Percentiles rank a stretch among this genome's conserved stretches.
Conservation (phyloP, 2,113 vertebrate genomes). For the Haemorhous mexicanus region DNA sequence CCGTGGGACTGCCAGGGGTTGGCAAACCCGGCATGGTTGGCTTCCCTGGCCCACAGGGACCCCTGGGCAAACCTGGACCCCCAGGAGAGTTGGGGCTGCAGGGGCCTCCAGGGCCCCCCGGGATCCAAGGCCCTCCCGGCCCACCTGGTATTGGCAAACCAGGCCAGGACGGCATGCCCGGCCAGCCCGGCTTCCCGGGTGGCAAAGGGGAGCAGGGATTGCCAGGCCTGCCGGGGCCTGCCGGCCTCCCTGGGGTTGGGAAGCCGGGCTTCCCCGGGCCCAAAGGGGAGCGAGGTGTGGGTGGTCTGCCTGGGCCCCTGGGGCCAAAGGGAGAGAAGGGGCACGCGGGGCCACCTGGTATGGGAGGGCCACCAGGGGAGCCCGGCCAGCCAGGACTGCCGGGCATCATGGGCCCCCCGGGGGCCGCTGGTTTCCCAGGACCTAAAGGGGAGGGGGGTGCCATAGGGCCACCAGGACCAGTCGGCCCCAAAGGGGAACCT, state of each 20-base stretch:
- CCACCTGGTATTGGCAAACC: slow-evolving; percentile 87
- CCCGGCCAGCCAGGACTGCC: slow-evolving; percentile 86
- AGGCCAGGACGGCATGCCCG: slow-evolving; percentile 87
- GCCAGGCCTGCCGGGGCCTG: slow-evolving; percentile 84
- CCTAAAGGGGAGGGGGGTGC: slow-evolving; percentile 86
- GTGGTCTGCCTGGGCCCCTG: slow-evolving; percentile 80
- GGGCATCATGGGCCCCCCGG: slow-evolving; percentile 84
- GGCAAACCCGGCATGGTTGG: slow-evolving; percentile 91
- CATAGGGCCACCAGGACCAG: slow-evolving; percentile 79
- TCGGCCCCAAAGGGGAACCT: slow-evolving; percentile 83
- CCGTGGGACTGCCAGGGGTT: slow-evolving; percentile 86
- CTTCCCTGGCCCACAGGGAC: slow-evolving; percentile 86
- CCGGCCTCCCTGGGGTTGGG: slow-evolving; percentile 85
- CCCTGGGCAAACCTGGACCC: slow-evolving; percentile 83
- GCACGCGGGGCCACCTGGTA: slow-evolving; percentile 80
- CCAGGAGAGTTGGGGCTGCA: slow-evolving; percentile 82
- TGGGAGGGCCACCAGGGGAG: slow-evolving; percentile 81
- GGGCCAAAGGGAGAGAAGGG: slow-evolving; percentile 91
- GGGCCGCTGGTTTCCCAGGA: slow-evolving; percentile 85
- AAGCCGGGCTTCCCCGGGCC: slow-evolving; percentile 90
- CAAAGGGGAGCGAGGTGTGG: slow-evolving; percentile 87
- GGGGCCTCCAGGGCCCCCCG: slow-evolving; percentile 81
- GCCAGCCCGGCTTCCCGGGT: slow-evolving; percentile 88
- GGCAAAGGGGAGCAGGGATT: slow-evolving; percentile 90
- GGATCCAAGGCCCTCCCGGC: slow-evolving; percentile 86